phyloP scores from a whole-genome alignment of 2,888 invertebrate genomes.

The Microdon myrmicae region DNA sequence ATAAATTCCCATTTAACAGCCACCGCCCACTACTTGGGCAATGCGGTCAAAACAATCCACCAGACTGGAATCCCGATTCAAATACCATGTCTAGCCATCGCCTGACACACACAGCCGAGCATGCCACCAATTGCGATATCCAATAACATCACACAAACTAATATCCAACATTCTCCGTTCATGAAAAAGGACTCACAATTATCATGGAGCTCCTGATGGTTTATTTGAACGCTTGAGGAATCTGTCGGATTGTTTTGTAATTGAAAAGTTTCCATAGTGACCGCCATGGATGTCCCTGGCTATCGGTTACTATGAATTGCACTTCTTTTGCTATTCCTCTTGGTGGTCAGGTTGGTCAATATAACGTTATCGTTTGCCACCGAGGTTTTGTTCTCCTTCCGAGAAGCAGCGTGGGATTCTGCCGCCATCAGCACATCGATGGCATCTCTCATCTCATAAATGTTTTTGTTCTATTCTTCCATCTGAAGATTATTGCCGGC shows the following conservation, averaged over 20 bases:
- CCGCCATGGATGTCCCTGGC: constrained; percentile 27
- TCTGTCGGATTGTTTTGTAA: constrained; percentile 20
- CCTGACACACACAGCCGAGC: neutral
- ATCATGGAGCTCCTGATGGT: constrained; percentile 14
- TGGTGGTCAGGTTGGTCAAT: constrained; percentile 39
- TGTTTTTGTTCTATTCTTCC: constrained; percentile 18
- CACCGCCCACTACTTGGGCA: no score
- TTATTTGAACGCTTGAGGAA: neutral
- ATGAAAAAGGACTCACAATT: neutral
- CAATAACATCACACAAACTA: constrained; percentile 42
- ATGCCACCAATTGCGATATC: constrained; percentile 31
- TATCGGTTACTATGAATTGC: neutral
- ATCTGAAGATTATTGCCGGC: constrained; percentile 25
- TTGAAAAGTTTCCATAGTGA: constrained; percentile 44
- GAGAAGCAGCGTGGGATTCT: constrained; percentile 1
- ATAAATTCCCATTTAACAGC: no score
- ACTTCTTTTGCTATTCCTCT: constrained; percentile 22
- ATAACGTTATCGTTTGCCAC: constrained; percentile 42
- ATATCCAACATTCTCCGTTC: constrained; percentile 19
- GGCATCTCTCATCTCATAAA: constrained; percentile 43
- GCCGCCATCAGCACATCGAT: constrained; percentile 7
- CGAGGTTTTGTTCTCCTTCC: constrained; percentile 16
- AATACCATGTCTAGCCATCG: neutral
- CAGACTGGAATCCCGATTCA: neutral
- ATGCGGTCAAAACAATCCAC: no score